Percentiles rank a stretch among this genome's conserved stretches.
These are phyloP conservation scores for Lepidurus couesii DNA, from an alignment of 1,140 invertebrate species.

Conservation along the genomic window DNA sequence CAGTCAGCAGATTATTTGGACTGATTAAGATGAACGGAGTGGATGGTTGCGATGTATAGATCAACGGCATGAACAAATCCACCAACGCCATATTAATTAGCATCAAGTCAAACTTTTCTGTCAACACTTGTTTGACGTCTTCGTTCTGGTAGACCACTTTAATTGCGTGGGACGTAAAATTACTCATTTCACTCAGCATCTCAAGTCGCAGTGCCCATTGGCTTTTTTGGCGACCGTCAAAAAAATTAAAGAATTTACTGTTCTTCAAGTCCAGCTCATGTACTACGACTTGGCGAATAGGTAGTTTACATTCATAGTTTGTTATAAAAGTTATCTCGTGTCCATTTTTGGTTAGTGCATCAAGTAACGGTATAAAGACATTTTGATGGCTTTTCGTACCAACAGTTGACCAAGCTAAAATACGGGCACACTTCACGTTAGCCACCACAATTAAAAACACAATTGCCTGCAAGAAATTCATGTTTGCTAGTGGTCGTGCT, in stretches of 20 bases:
- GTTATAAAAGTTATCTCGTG: slow-evolving; percentile 45
- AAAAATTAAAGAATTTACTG: neutral
- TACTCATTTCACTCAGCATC: neutral
- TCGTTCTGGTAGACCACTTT: neutral
- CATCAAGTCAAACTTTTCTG: neutral
- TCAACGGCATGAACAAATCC: neutral
- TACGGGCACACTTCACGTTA: slow-evolving; percentile 23
- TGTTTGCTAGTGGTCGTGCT: neutral
- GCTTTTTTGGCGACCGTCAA: neutral
- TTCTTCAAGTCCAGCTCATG: neutral
- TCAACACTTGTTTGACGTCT: neutral
- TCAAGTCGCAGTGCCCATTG: neutral
- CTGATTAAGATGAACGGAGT: neutral
- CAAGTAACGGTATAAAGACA: slow-evolving; percentile 42
- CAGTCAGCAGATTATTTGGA: neutral
- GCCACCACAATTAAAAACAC: slow-evolving; percentile 1
- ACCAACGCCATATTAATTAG: neutral
- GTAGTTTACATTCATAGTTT: slow-evolving; percentile 10
- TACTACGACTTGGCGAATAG: neutral
- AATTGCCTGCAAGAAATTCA: neutral
- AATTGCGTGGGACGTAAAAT: neutral
- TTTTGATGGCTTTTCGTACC: slow-evolving; percentile 35
- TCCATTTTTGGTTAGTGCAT: slow-evolving; percentile 46
- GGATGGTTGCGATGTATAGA: neutral
- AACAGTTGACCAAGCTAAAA: slow-evolving; percentile 26